Percentiles rank a stretch among this genome's conserved stretches.
Evolutionary conservation across 2,113 vertebrate genomes (phyloP).

Genomic region (Charadrius vociferus): DNA sequence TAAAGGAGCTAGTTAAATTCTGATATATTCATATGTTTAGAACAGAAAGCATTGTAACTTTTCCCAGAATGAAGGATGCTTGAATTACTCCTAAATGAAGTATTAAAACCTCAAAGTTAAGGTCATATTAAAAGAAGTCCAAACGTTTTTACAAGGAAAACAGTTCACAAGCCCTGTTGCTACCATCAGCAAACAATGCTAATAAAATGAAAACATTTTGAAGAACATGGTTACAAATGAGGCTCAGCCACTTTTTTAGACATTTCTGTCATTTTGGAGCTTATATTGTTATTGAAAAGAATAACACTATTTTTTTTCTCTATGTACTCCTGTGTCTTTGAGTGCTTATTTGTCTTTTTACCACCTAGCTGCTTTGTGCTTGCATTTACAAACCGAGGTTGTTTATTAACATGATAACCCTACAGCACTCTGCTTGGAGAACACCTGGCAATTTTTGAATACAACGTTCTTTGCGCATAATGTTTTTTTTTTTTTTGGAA

Average conservation of each 20-base stretch:
- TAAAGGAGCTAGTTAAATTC: conserved; percentile 5
- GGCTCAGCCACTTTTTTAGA: neutral
- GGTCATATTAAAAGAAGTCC: neutral
- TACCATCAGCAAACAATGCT: neutral
- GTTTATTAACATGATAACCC: neutral
- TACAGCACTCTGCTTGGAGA: neutral
- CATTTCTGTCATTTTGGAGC: neutral
- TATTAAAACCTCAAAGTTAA: neutral
- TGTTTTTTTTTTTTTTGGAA: neutral
- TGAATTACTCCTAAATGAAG: neutral
- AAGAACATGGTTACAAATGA: neutral
- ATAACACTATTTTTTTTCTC: rapidly evolving
- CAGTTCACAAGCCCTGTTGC: neutral
- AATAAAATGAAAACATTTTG: neutral
- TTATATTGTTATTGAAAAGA: neutral
- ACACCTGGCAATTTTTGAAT: neutral
- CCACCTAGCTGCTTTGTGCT: neutral
- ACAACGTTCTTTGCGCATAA: neutral
- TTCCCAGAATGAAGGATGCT: neutral
- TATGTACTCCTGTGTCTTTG: neutral
- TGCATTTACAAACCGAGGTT: neutral
- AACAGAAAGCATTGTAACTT: neutral
- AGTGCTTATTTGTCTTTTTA: neutral
- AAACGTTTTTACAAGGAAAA: neutral
- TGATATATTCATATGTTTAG: neutral